A percentile compares a stretch with the other conserved stretches of the same genome.
phyloP scores from a whole-genome alignment of 30 jellyfish, hydroid and myxozoan genomes.

The Rhopilema esculentum region DNA sequence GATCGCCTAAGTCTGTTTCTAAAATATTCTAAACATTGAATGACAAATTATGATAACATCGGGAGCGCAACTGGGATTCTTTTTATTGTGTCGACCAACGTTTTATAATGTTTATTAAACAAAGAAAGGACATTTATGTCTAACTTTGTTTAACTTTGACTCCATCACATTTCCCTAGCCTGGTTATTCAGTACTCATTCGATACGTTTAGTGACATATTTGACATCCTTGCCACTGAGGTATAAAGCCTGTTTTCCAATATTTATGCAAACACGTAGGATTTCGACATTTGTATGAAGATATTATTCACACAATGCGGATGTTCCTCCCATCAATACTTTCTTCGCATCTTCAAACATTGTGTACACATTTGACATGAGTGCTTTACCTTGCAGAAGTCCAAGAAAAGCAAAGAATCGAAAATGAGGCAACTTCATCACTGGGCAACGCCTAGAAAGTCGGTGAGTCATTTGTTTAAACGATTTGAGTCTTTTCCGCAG shows the following conservation, averaged over 20 bases:
- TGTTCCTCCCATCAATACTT: not conserved
- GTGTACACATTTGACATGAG: slow-evolving; percentile 4
- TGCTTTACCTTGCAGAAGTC: not conserved
- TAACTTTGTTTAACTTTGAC: not conserved
- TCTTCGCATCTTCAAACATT: not conserved
- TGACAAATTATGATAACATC: not conserved
- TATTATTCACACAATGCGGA: not conserved
- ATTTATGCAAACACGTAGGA: not conserved
- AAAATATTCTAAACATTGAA: not conserved
- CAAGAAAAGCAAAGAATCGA: not conserved
- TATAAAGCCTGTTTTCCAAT: not conserved
- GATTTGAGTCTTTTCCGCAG: not conserved
- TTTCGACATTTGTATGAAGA: not conserved
- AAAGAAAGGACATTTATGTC: not conserved
- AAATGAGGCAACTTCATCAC: not conserved
- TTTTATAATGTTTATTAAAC: not conserved
- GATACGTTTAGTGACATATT: not conserved
- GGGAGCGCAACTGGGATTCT: not conserved
- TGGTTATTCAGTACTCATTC: not conserved
- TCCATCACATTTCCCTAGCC: not conserved
- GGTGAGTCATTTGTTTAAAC: slow-evolving; percentile 4
- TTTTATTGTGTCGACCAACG: not conserved
- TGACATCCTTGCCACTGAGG: not conserved
- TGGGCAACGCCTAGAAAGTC: slow-evolving; percentile 3
- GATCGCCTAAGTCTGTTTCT: not conserved